A percentile compares a stretch with the other conserved stretches of the same genome.
Conservation (phyloP, 35 echinoderm and acorn worm species). For the Heliocidaris tuberculata region DNA sequence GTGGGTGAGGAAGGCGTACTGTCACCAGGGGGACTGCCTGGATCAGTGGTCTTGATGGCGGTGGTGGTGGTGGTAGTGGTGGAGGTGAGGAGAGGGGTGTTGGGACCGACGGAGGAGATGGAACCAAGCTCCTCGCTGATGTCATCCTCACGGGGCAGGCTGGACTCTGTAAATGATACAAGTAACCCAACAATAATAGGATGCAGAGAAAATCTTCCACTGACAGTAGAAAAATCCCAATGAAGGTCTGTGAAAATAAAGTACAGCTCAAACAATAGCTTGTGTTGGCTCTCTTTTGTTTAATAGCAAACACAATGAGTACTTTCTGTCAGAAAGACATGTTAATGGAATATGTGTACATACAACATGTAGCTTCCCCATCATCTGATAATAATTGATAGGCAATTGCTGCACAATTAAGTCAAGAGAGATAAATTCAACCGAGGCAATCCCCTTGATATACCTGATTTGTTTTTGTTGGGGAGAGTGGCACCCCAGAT, state of each 20-base stretch:
- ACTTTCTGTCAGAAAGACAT: too few species aligned
- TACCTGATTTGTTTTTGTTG: constrained; percentile 77
- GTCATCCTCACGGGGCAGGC: constrained; percentile 72
- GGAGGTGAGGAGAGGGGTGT: constrained; percentile 68
- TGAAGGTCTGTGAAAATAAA: too few species aligned
- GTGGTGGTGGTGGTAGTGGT: constrained; percentile 46
- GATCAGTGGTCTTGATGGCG: constrained; percentile 31
- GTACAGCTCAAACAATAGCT: too few species aligned
- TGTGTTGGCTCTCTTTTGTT: too few species aligned
- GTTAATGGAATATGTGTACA: too few species aligned
- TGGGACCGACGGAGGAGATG: constrained; percentile 76
- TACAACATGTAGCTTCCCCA: too few species aligned
- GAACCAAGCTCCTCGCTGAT: constrained; percentile 81
- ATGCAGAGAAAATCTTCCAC: not conserved
- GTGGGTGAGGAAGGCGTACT: constrained; percentile 10
- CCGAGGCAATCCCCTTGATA: too few species aligned
- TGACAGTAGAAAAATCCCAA: too few species aligned
- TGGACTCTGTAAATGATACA: constrained; percentile 53
- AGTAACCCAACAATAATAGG: not conserved
- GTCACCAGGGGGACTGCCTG: not conserved
- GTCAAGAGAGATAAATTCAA: too few species aligned
- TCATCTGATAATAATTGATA: too few species aligned
- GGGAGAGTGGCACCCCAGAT: constrained; percentile 95
- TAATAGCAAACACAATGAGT: too few species aligned
- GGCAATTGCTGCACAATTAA: too few species aligned